A percentile compares a stretch with the other conserved stretches of the same genome.
These are phyloP conservation scores for Rhyacichthys aspro DNA, from an alignment of 2,797 vertebrate genomes.

Conservation along the genomic window DNA sequence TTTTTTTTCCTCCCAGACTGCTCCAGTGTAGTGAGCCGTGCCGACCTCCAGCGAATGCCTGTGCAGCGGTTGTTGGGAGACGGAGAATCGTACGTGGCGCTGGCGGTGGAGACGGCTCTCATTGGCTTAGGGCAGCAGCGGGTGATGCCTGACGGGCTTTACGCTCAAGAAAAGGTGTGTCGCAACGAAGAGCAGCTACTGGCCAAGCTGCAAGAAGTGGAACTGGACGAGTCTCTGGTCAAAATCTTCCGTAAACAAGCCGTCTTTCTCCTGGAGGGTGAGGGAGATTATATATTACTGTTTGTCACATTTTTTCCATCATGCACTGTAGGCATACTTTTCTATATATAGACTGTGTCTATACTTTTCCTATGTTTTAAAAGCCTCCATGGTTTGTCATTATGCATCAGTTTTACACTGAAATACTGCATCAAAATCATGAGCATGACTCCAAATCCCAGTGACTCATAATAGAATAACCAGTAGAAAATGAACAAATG, in stretches of 20 bases:
- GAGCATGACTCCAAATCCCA: no score
- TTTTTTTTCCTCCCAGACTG: conserved; percentile 74
- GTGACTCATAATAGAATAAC: no score
- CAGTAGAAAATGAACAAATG: no score
- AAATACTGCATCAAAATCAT: no score
- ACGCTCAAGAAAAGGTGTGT: conserved; percentile 98
- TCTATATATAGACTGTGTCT: no score
- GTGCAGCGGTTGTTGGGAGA: conserved; percentile 93
- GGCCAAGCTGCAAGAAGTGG: conserved; percentile 97
- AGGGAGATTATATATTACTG: conserved; percentile 38
- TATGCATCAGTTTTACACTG: no score
- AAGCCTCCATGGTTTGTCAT: no score
- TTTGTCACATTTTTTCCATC: conserved; percentile 19
- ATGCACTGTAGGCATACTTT: background rate
- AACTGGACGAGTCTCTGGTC: conserved; percentile 94
- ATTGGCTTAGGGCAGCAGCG: conserved; percentile 95
- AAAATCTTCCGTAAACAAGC: conserved; percentile 99
- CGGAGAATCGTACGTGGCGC: conserved; percentile 91
- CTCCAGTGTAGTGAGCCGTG: conserved; percentile 87
- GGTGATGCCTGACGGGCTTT: conserved; percentile 96
- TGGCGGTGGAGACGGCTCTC: conserved; percentile 96
- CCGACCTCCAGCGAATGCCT: conserved; percentile 90
- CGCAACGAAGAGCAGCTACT: conserved; percentile 97
- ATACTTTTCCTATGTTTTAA: no score
- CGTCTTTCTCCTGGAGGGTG: conserved; percentile 97